Base-by-base conservation (phyloP, 2,888 invertebrate species). In the Diaphora mendica region DNA sequence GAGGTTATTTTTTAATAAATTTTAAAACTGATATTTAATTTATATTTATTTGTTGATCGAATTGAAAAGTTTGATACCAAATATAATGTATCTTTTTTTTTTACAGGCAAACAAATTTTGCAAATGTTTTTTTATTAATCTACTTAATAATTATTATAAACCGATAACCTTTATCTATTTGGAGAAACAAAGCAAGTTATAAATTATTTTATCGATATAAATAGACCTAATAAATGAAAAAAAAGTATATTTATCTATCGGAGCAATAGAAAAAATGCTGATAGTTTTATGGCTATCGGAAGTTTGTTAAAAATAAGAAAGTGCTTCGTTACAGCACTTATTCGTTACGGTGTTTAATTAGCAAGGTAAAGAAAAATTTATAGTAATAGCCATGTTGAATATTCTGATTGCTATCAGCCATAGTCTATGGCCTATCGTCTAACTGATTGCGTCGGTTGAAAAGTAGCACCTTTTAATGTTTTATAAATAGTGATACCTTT, bases 241-340 rank as follows among this genome's bases (percentile, higher is more conserved):
- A 78, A 83, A 51, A 5, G 72, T 74, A 72, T 78, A 80, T 79
- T 76, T 76, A 73, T 73, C 33, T 67, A 84, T 84, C 82, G 77
- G 65, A 80, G 51, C 64, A 33, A 62, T 77, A 79, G 77, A 78
- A 71, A 83, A 51, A 51, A 51, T 1, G 0, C 23, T 8, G 51
- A 51, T 51, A 51, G 51, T 79, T 85, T 85, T 85, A 85, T 85
- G 74, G 39, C 65, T 51, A 55, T 81, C 77, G 82, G 81, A 82
- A 80, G 81, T 78, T 69, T 39, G 77, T 77, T 71, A 82, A 82
- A 79, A 82, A 72, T 75, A 75, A 78, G 71, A 76, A 72, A 76
- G 44, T 73, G 48, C 64, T 62, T 68, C 48, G 67, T 72, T 59
- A 64, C 11, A 35, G 72, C 42, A n/a, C 35, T 69, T 64, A 67